Evolutionary conservation across 2,113 vertebrate genomes (phyloP), one percentile per base, ranked within the genome.

Genomic region (Microcebus tavaratra): DNA sequence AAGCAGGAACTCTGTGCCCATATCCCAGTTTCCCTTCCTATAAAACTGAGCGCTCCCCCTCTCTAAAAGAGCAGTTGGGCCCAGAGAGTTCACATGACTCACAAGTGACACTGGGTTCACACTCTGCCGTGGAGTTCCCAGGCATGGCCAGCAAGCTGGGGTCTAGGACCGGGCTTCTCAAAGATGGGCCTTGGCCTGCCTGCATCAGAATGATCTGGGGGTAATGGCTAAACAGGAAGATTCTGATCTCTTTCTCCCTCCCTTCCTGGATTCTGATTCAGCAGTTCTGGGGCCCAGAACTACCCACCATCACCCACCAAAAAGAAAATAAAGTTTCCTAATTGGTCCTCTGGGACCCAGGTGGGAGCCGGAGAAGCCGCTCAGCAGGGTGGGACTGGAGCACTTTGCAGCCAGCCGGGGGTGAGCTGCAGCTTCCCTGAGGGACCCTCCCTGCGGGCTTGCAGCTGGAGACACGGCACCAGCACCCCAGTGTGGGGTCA

Each of bases 281-380:
- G 86, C 76, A 55, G 55, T 97, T 96, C 25, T 90, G 45, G 53
- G 91, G n/a, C 88, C 36, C 5, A 1, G 25, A 95, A 72, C 39
- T 59, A 94, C 55, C 61, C 73, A 85, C 55, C 14, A 34, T 55
- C 42, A 63, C 53, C 80, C 68, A 86, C 36, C 73, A 57, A 59
- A 91, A 91, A 85, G n/a, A 82, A 89, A 94, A 92, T 18, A 18
- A 45, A 50, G 78, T 90, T 83, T 65, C 68, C 57, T 91, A 80
- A 94, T 80, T 83, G 83, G 89, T 72, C 96, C 50, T 61, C 78
- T 65, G 94, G 67, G 82, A 94, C 88, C 61, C 82, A 70, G 39
- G 53, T 20, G 55, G 91, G 89, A 45, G 59, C 75, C 34, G 78
- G 78, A 91, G 67, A 82, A 90, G 79, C 45, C 61, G 34, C 80